Conservation (phyloP, 1,140 invertebrate species). For the Pemphigus obesinymphae region DNA sequence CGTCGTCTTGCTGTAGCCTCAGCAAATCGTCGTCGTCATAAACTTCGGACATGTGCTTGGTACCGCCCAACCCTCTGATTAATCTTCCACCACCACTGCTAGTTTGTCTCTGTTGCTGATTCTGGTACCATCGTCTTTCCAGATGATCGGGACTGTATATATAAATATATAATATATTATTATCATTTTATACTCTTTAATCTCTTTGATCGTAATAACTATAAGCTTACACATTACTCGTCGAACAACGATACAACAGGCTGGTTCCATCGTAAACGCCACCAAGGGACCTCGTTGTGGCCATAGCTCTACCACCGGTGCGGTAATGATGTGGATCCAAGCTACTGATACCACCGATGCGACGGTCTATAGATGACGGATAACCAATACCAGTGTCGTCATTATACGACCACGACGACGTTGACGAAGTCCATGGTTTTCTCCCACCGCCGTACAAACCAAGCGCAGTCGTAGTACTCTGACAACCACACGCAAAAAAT, state of each 20-base stretch:
- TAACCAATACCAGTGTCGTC: slow-evolving; percentile 4
- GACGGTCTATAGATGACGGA: background rate
- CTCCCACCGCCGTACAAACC: background rate
- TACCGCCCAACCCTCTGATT: background rate
- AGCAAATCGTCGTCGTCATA: slow-evolving; percentile 7
- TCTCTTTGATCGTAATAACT: no score
- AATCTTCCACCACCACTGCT: background rate
- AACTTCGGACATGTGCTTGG: slow-evolving; percentile 11
- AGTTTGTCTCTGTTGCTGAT: slow-evolving; percentile 37
- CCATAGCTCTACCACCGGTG: background rate
- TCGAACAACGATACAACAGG: background rate
- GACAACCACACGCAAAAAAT: background rate
- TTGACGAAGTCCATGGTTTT: background rate
- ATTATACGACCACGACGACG: background rate
- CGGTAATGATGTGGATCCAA: background rate
- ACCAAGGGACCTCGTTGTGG: background rate
- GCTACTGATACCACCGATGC: background rate
- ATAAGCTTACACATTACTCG: slow-evolving; percentile 28
- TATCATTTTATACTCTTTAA: no score
- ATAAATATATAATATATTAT: background rate
- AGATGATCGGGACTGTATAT: slow-evolving; percentile 10
- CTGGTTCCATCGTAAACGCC: background rate
- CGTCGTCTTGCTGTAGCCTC: background rate
- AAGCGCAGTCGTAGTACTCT: background rate
- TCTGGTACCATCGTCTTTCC: slow-evolving; percentile 43